Conservation (phyloP, 2,888 invertebrate species). For the Ctena decussata region DNA sequence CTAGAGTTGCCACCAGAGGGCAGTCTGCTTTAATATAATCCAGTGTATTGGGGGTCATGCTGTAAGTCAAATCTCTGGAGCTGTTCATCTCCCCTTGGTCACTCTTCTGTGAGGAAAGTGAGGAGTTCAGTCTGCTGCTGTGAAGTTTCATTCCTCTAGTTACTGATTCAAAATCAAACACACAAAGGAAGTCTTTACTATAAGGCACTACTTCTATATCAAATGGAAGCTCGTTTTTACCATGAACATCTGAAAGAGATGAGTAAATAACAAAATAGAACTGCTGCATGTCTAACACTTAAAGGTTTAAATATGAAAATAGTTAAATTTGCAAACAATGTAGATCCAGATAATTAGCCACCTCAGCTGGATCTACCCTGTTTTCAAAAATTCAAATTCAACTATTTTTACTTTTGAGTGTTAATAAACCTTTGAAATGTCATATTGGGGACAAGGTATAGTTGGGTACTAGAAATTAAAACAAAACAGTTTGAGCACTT, state of each 20-base stretch:
- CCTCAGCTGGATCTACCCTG: no score
- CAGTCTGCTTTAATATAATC: conserved; percentile 83
- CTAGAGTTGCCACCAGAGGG: conserved; percentile 82
- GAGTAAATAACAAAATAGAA: not conserved
- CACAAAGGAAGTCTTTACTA: conserved; percentile 68
- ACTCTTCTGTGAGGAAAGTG: conserved; percentile 38
- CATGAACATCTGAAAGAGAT: conserved; percentile 57
- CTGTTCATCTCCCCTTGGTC: conserved; percentile 23
- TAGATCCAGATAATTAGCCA: no score
- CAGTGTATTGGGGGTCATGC: conserved; percentile 80
- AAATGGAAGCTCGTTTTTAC: conserved; percentile 71
- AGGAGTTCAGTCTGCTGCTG: conserved; percentile 28
- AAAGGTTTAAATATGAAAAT: no score
- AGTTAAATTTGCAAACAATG: no score
- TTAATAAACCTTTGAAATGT: no score
- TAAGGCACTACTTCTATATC: conserved; percentile 69
- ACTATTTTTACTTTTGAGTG: no score
- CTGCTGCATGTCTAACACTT: no score
- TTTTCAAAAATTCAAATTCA: no score
- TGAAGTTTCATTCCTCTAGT: conserved; percentile 10
- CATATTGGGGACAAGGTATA: no score
- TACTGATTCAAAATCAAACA: conserved; percentile 73
- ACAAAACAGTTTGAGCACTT: no score
- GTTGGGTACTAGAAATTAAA: no score
- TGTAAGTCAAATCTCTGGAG: conserved; percentile 59